Base-by-base conservation (phyloP, 2,888 invertebrate genomes). In the Folsomia candida region DNA sequence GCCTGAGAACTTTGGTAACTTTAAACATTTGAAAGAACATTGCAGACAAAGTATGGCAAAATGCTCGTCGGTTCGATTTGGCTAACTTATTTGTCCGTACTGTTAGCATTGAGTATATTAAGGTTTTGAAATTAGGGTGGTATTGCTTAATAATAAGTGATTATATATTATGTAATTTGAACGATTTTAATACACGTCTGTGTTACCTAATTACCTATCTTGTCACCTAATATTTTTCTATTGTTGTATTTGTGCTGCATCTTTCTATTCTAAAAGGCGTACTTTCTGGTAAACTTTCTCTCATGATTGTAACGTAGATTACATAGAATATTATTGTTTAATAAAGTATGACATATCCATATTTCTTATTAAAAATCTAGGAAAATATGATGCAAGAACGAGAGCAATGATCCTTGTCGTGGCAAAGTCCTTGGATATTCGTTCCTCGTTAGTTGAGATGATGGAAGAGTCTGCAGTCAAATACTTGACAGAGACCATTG, bases 341-440 rank as follows among this genome's bases (percentile, higher is more conserved):
- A 51, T 61, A 51, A 26, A 59, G 6, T 54, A 37, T 37, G 22
- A 47, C 54, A 26, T 63, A 3, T 29, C 22, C 14, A 22, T 63
- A 20, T 22, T 63, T 63, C 14, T 29, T 54, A 54, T 14, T 54
- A 54, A 54, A 54, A 54, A 14, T 54, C 4, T 66, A 88, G 89
- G 88, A 58, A 84, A 84, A 77, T 89, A 89, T 82, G 89, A 89
- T 82, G 86, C 88, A 51, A 82, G 89, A 59, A 85, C 86, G 82
- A 83, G 89, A 73, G 87, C 88, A 27, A 81, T 89, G 59, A 84
- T 88, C 58, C 84, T 86, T 71, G 85, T 87, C 77, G 81, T 88
- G 28, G 83, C 87, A 22, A 85, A 85, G 79, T 82, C 86, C 60
- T 83, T 89, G 60, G 82, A 85, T 47, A 86, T 88, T 18, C 83